A percentile compares a stretch with the other conserved stretches of the same genome.
phyloP scores from a whole-genome alignment of 2,888 invertebrate genomes.

The Spialia ferax region DNA sequence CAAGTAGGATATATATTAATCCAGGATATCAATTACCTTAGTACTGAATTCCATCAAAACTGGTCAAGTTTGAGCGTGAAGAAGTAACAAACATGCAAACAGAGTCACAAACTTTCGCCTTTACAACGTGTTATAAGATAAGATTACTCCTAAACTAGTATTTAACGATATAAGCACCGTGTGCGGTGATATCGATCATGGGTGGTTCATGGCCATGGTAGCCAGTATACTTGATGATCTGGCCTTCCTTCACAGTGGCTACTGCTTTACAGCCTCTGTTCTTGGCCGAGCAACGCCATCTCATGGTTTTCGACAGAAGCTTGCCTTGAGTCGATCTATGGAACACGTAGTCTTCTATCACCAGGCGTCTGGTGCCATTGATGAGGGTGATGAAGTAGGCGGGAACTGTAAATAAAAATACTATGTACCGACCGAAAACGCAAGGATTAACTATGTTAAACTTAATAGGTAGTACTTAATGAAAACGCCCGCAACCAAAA shows the following conservation, averaged over 20 bases:
- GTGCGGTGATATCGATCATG: conserved; percentile 29
- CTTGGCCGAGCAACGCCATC: conserved; percentile 32
- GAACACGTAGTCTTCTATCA: conserved; percentile 41
- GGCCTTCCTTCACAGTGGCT: conserved; percentile 29
- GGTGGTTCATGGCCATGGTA: conserved; percentile 49
- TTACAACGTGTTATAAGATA: too few species aligned
- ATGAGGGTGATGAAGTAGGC: conserved; percentile 42
- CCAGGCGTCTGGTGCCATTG: conserved; percentile 39
- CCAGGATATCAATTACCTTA: too few species aligned
- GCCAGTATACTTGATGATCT: conserved; percentile 36
- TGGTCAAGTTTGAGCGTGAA: too few species aligned
- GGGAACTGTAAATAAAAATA: conserved; percentile 30
- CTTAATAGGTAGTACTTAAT: not conserved
- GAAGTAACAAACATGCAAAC: not conserved
- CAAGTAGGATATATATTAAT: too few species aligned
- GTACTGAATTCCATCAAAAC: too few species aligned
- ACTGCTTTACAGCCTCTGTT: conserved; percentile 33
- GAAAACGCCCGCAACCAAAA: too few species aligned
- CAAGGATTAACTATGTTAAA: not conserved
- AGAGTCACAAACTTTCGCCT: too few species aligned
- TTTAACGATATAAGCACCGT: conserved; percentile 35
- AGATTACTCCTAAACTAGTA: conserved; percentile 17
- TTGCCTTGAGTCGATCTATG: conserved; percentile 39
- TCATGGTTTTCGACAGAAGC: conserved; percentile 17
- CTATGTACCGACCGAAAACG: not conserved